Conservation (phyloP, 2,113 vertebrate genomes). For the Nanger granti region DNA sequence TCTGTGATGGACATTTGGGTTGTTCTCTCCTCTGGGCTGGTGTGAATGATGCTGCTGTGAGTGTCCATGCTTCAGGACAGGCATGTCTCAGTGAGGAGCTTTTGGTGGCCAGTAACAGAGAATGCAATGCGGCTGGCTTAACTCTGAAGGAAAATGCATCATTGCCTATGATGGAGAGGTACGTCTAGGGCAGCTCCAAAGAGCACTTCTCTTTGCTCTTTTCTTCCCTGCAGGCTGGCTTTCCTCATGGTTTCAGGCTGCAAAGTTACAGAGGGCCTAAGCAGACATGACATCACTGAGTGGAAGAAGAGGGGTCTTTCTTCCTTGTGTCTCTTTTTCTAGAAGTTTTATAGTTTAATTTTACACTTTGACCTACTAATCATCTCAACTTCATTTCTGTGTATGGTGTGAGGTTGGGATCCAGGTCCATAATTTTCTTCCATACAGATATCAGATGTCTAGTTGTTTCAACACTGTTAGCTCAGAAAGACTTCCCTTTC, state of each 20-base stretch:
- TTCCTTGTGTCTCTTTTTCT: not conserved
- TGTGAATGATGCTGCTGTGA: not conserved
- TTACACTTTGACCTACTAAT: not conserved
- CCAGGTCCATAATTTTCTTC: not conserved
- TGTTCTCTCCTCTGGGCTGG: not conserved
- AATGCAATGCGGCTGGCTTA: accelerated
- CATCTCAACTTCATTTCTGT: not conserved
- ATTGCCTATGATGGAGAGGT: accelerated
- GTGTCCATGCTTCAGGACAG: not conserved
- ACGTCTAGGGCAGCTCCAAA: accelerated
- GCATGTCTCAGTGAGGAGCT: accelerated
- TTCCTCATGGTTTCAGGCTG: not conserved
- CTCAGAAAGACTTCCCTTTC: not conserved
- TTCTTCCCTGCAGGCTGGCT: not conserved
- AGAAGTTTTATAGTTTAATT: not conserved
- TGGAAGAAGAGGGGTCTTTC: not conserved
- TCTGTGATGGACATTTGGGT: not conserved
- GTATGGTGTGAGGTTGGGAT: not conserved
- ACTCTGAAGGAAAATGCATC: not conserved
- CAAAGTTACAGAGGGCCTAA: not conserved
- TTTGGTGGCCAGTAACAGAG: not conserved
- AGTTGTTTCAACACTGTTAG: not conserved
- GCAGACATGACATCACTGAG: not conserved
- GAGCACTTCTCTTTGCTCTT: accelerated
- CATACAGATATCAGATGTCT: accelerated